Conservation (phyloP, 2,113 vertebrate species). For the Oncorhynchus gorbuscha region DNA sequence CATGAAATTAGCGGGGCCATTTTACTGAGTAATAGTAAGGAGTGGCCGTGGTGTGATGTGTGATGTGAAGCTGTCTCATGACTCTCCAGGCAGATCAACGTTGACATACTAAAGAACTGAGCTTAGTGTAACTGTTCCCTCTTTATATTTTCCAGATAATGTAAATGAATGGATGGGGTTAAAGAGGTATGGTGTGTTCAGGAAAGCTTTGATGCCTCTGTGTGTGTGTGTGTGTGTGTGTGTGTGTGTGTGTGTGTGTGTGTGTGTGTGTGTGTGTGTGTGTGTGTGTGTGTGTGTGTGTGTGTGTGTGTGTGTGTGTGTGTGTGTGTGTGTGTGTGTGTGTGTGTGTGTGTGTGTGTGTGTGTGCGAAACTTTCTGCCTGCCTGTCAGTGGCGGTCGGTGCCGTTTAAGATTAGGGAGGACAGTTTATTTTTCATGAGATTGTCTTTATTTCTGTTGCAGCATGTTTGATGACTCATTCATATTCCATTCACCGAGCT, state of each 20-base stretch:
- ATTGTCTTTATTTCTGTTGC: no score
- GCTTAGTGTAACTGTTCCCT: neutral
- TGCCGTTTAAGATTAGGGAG: no score
- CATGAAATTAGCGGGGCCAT: slow-evolving; percentile 38
- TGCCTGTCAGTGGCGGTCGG: no score
- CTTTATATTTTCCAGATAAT: neutral
- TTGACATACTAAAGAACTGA: neutral
- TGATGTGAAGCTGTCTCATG: neutral
- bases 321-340: no score
- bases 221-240: no score
- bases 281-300: neutral
- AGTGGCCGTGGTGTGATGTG: slow-evolving; percentile 18
- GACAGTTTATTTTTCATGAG: no score
- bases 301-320: no score
- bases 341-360: no score
- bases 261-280: neutral
- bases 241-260: no score
- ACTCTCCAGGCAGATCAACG: neutral
- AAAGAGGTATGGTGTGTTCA: neutral
- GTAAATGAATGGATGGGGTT: neutral
- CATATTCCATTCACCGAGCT: no score
- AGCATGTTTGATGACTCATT: no score
- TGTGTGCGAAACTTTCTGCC: no score
- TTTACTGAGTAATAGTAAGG: slow-evolving; percentile 26
- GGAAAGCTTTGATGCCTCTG: neutral